Percentiles rank a stretch among this genome's conserved stretches.
These are phyloP conservation scores for Actinostola sp. DNA, from an alignment of 92 coral and sea anemone species.

Conservation along the genomic window DNA sequence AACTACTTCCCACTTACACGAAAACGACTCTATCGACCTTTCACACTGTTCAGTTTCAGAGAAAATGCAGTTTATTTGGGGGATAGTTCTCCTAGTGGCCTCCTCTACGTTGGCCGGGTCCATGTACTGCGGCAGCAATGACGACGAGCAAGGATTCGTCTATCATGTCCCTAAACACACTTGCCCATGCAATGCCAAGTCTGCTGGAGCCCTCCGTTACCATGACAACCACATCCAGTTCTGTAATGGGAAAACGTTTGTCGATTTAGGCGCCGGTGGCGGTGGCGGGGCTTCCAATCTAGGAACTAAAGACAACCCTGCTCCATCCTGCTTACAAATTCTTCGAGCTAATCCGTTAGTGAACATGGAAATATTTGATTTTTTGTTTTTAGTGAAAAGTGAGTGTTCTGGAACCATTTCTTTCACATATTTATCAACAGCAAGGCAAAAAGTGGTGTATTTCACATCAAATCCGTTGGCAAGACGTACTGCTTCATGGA, in stretches of 20 bases:
- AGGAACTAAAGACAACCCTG: slow-evolving; percentile 37
- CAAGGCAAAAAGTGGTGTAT: slow-evolving; percentile 34
- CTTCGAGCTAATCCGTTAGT: not conserved
- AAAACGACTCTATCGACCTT: too few relatives aligned
- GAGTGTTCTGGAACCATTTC: too few relatives aligned
- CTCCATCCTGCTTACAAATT: slow-evolving; percentile 29
- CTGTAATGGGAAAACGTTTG: slow-evolving; percentile 49
- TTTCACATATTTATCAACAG: slow-evolving; percentile 14
- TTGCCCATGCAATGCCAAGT: slow-evolving; percentile 39
- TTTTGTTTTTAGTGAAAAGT: not conserved
- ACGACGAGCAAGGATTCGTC: not conserved
- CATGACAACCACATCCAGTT: slow-evolving; percentile 46
- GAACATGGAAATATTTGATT: too few relatives aligned
- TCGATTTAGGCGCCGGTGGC: slow-evolving; percentile 11
- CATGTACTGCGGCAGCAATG: not conserved
- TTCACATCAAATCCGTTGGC: slow-evolving; percentile 24
- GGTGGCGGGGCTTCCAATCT: not conserved
- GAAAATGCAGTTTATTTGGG: not conserved
- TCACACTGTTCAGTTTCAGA: too few relatives aligned
- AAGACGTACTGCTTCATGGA: slow-evolving; percentile 45
- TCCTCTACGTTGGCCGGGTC: not conserved
- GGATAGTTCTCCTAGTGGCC: not conserved
- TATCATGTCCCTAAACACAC: slow-evolving; percentile 25
- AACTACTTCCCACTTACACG: too few relatives aligned
- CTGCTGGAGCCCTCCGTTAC: slow-evolving; percentile 56